These are phyloP conservation scores for Idaea biselata DNA, from an alignment of 2,888 invertebrate genomes.

Conservation along the genomic window DNA sequence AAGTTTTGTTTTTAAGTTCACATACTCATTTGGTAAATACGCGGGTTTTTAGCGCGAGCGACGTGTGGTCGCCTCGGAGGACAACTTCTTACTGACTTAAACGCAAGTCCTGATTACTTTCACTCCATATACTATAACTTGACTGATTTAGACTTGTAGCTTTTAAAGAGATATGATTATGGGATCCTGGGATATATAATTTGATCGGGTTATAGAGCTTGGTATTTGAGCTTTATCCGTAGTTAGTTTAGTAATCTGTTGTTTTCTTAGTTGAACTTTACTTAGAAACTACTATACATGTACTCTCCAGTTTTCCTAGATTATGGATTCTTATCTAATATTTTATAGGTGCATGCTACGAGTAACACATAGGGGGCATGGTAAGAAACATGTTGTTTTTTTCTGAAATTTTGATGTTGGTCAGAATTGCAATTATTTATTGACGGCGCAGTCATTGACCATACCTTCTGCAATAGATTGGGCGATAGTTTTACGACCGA, in stretches of 20 bases:
- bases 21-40: background rate
- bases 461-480: too few relatives aligned
- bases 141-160: conserved; percentile 21
- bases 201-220: conserved; percentile 13
- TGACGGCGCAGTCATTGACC: too few relatives aligned
- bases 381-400: background rate
- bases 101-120: conserved; percentile 69
- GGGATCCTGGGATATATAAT: conserved; percentile 9
- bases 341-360: background rate
- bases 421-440: too few relatives aligned
- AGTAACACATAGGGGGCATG: too few relatives aligned
- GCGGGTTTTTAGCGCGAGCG: conserved; percentile 23
- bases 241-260: background rate
- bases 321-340: background rate
- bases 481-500: too few relatives aligned
- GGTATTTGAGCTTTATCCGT: background rate
- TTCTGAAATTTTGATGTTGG: too few relatives aligned
- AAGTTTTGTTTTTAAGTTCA: background rate
- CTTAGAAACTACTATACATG: background rate
- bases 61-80: conserved; percentile 43
- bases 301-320: background rate
- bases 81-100: conserved; percentile 42
- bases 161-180: background rate
- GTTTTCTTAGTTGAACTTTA: background rate
- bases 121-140: conserved; percentile 55